Evolutionary conservation across 2,797 vertebrate species (phyloP).

Genomic region (Huso huso): DNA sequence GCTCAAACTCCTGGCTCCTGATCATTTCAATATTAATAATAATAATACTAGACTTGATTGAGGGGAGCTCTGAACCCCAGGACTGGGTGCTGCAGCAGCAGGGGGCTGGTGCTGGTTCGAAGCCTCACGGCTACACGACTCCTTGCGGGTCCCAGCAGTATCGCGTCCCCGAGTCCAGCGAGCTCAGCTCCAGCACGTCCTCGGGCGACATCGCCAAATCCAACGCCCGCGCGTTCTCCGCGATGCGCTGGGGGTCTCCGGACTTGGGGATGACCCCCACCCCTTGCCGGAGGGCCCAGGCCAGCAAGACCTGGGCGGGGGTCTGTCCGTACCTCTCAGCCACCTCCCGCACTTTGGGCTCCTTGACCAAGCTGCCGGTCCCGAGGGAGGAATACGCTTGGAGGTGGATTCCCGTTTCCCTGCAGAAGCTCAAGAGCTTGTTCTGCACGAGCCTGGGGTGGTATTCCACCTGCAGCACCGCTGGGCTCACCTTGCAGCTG

Average conservation of each 20-base stretch:
- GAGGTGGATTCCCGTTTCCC: slow-evolving; percentile 56
- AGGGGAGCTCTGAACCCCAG: too few species aligned
- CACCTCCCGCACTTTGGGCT: slow-evolving; percentile 48
- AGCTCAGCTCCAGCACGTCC: slow-evolving; percentile 50
- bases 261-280: slow-evolving; percentile 69
- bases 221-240: slow-evolving; percentile 56
- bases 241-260: slow-evolving; percentile 44
- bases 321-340: slow-evolving; percentile 42
- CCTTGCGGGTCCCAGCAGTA: slow-evolving; percentile 63
- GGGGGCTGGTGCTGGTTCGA: too few species aligned
- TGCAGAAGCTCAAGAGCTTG: slow-evolving; percentile 55
- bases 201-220: slow-evolving; percentile 53
- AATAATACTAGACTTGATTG: too few species aligned
- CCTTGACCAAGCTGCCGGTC: slow-evolving; percentile 47
- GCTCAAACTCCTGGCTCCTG: too few species aligned
- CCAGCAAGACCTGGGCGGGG: slow-evolving; percentile 63
- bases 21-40: too few species aligned
- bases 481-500: slow-evolving; percentile 53
- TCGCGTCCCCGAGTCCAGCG: slow-evolving; percentile 51
- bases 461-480: slow-evolving; percentile 68
- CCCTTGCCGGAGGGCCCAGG: slow-evolving; percentile 67
- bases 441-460: slow-evolving; percentile 61
- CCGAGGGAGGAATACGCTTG: slow-evolving; percentile 72
- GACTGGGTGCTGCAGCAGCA: too few species aligned
- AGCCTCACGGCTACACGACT: slow-evolving; percentile 39